Evolutionary conservation across 2,113 vertebrate genomes (phyloP), one percentile per base, ranked within the genome.

Genomic region (Lipophrys pholis): DNA sequence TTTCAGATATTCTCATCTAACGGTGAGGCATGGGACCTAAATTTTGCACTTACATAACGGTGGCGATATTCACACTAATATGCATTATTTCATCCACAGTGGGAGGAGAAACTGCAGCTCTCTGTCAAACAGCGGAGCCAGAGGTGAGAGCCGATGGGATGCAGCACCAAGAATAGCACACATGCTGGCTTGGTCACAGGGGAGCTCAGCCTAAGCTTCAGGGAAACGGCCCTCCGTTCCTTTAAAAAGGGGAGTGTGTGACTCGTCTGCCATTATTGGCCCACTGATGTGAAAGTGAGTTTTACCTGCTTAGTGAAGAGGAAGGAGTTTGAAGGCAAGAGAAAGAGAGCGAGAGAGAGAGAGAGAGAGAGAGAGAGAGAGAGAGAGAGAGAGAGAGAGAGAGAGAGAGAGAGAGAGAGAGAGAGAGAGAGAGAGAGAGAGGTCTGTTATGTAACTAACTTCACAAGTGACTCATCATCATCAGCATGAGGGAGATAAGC

Each of bases 401-500:
- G 2, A 30, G 66, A 57, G 78, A n/a, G n/a, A n/a, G n/a, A n/a
- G n/a, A n/a, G n/a, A n/a, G 61, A 74, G 55, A 68, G 75, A 55
- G 21, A 30, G 15, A 60, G 61, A 75, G 55, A 69, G 75, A 56
- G 21, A 30, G 21, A 30, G 21, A 30, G 2, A 30, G 66, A 57
- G 78, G 73, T 78, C 73, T 76, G 81, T 92, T 92, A 91, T 91
- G 75, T 82, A 92, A 92, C 76, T 61, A 75, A 82, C 84, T 88
- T 87, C 77, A 85, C 82, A 81, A 91, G 84, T 92, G 90, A 92
- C 84, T 91, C 90, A 91, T 91, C 91, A 85, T 76, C 87, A 87
- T 83, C 87, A 86, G 73, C 76, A 88, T 85, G 80, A 84, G 88
- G 78, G 85, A 66, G 75, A 92, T 88, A 90, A 87, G 84, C 84